phyloP scores from a whole-genome alignment of 2,113 vertebrate genomes.

The Prionailurus viverrinus region DNA sequence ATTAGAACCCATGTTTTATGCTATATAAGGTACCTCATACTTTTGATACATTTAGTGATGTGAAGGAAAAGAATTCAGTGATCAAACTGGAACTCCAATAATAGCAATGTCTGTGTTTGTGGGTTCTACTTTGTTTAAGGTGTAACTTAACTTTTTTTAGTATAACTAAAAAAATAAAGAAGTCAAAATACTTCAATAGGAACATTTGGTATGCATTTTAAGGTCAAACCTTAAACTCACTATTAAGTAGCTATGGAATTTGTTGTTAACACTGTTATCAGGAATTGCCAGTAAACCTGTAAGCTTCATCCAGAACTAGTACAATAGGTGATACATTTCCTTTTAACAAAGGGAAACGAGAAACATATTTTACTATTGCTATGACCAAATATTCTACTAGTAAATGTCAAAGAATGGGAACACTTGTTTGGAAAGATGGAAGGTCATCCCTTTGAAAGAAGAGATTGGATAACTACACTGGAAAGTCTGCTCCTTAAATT shows the following conservation, averaged over 20 bases:
- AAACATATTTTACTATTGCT: not conserved
- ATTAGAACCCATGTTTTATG: not conserved
- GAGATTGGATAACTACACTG: not conserved
- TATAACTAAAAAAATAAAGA: not conserved
- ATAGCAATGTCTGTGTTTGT: not conserved
- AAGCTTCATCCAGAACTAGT: not conserved
- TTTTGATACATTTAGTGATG: not conserved
- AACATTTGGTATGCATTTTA: not conserved
- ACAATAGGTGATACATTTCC: conserved; percentile 19
- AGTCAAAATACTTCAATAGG: not conserved
- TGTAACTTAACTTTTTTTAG: not conserved
- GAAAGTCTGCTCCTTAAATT: not conserved
- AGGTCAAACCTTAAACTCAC: not conserved
- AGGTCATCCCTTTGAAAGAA: not conserved
- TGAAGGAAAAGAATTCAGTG: not conserved
- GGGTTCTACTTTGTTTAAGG: not conserved
- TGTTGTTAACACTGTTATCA: not conserved
- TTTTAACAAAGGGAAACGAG: conserved; percentile 23
- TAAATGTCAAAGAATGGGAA: conserved; percentile 13
- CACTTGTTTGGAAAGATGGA: not conserved
- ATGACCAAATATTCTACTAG: conserved; percentile 3
- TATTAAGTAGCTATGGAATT: not conserved
- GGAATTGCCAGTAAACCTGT: not conserved
- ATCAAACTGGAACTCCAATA: not conserved
- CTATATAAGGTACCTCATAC: not conserved